Evolutionary conservation across 2,797 vertebrate genomes (phyloP), one percentile per base, ranked within the genome.

Genomic region (Hybognathus amarus): DNA sequence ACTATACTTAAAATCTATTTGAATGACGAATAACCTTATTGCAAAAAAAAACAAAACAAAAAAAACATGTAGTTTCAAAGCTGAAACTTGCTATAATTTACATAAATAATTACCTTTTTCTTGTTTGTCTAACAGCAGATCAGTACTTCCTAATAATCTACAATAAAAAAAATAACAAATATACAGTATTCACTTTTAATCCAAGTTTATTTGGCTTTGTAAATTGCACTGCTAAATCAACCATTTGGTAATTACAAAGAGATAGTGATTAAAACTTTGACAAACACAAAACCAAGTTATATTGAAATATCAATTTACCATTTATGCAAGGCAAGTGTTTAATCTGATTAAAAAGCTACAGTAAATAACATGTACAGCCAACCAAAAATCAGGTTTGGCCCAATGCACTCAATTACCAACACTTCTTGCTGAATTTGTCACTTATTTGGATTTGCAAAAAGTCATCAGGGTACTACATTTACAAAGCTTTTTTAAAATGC

Each of bases 221-320:
- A 3, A 71, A 66, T 24, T 40, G 59, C 59, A 75, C 17, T 22
- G 3, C 66, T n/a, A 68, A 36, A 54, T 40, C 3, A 75, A 38
- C 3, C 1, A 18, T 82, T 82, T 82, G 22, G 30, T 63, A 61
- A 61, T 20, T 70, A 81, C 42, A 50, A 50, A 18, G n/a, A 69
- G 67, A 24, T 59, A 40, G 3, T 30, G 38, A 80, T 71, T 17
- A 80, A 59, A 30, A 45, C 61, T 5, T 18, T 22, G 4, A 33
- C 33, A 59, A 64, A 66, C 12, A 27, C 56, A 73, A 45, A 42
- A 17, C 27, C 30, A 20, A 68, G 22, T 22, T 13, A 30, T 30
- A 33, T 6, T 33, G 22, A 8, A 54, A 69, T 11, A 64, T 50
- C 22, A 64, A 64, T 38, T 6, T 47, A 10, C 6, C 11, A 24